Evolutionary conservation across 2,888 invertebrate genomes (phyloP).

Genomic region (Leptinotarsa haldemani): DNA sequence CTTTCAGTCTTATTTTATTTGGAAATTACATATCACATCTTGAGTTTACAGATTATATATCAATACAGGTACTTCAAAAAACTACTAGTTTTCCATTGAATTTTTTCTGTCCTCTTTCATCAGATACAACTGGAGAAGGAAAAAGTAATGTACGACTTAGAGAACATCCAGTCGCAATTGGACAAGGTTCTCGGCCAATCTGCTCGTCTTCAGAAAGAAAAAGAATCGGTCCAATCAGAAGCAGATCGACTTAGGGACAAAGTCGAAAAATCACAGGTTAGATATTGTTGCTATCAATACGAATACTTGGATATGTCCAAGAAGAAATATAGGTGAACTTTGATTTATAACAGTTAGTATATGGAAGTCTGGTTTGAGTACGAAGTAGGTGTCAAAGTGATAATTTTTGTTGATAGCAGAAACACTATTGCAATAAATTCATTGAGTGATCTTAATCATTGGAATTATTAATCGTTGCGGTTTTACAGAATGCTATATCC

Average conservation of each 20-base stretch:
- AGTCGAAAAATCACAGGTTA: slow-evolving; percentile 88
- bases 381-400: too few relatives aligned
- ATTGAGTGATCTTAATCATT: too few relatives aligned
- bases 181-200: slow-evolving; percentile 91
- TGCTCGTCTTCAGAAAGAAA: slow-evolving; percentile 88
- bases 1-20: too few relatives aligned
- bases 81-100: slow-evolving; percentile 35
- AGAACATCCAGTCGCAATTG: slow-evolving; percentile 89
- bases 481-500: slow-evolving; percentile 73
- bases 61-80: too few relatives aligned
- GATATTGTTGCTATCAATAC: background rate
- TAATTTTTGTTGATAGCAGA: too few relatives aligned
- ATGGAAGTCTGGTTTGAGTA: too few relatives aligned
- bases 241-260: slow-evolving; percentile 89
- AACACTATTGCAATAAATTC: too few relatives aligned
- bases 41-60: too few relatives aligned
- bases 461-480: background rate
- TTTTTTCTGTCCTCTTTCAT: too few relatives aligned
- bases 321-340: too few relatives aligned
- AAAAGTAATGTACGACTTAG: slow-evolving; percentile 90
- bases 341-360: too few relatives aligned
- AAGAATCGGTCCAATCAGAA: slow-evolving; percentile 86
- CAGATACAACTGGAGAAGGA: slow-evolving; percentile 90
- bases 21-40: too few relatives aligned
- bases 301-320: background rate